Base-by-base conservation (phyloP, 2,888 invertebrate species). In the Corythucha ciliata region DNA sequence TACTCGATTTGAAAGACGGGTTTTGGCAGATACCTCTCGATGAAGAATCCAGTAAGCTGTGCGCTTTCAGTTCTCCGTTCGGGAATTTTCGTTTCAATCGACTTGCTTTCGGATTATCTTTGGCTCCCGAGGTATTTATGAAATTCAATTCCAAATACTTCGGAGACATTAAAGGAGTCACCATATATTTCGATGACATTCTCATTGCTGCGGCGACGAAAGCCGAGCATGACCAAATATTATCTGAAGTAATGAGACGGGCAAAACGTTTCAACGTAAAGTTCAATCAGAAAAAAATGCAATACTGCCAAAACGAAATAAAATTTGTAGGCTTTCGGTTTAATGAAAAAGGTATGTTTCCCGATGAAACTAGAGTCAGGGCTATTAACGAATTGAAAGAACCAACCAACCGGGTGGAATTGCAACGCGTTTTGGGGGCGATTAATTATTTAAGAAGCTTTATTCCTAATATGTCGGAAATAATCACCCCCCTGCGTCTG, bases 181-280 rank as follows among this genome's bases (percentile, higher is more conserved):
- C 6, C 12, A 25, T 42, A 6, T 42, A 42, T 42, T 42, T 42
- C n/a, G 42, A 42, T n/a, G 42, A 42, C 20, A 4, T 42, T 8
- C 20, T 42, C 12, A 18, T 25, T 7, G 22, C 22, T n/a, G 24
- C 42, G 14, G 42, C 25, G 10, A 14, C 22, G 12, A 5, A 42
- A 12, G 25, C 25, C n/a, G 42, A 7, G n/a, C 42, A 27, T 21
- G n/a, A n/a, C 10, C 18, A n/a, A 25, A 26, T 42, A 16, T 26
- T 42, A 12, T 18, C 16, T 18, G 14, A 42, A 42, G n/a, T 42
- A 10, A 42, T 42, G 5, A 12, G 29, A 18, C 5, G 42, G 24
- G 42, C 42, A 12, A 14, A 16, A 42, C 6, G n/a, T 12, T 42
- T 10, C 25, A 42, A 42, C n/a, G 20, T 42, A 10, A 42, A 42